Percentiles rank a stretch among this genome's conserved stretches.
Evolutionary conservation across 2,797 vertebrate genomes (phyloP).

Genomic region (Tapera naevia): DNA sequence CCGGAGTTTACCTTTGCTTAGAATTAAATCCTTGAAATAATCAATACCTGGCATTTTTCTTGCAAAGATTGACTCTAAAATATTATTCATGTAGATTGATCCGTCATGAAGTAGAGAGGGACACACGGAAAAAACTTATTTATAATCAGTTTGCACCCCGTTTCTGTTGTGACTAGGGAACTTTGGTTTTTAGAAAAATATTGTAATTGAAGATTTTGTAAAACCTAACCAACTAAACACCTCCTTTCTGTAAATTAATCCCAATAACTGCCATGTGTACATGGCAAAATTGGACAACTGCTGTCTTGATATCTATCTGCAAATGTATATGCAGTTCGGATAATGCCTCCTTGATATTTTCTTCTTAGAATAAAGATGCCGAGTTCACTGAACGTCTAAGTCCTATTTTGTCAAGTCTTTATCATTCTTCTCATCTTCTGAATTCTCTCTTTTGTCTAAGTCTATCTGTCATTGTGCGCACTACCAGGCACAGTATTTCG

Average conservation of each 20-base stretch:
- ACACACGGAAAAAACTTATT: not conserved
- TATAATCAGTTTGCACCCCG: not conserved
- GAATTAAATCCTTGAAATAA: not conserved
- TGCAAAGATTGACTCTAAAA: not conserved
- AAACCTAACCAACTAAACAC: not conserved
- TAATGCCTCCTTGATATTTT: not conserved
- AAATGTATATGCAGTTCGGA: not conserved
- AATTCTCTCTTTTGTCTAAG: not conserved
- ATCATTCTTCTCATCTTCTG: not conserved
- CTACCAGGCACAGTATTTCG: not conserved
- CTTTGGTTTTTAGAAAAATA: not conserved
- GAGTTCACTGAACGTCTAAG: not conserved
- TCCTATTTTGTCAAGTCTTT: not conserved
- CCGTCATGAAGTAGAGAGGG: not conserved
- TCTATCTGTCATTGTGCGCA: accelerated
- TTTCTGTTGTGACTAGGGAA: not conserved
- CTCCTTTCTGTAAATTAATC: not conserved
- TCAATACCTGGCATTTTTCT: not conserved
- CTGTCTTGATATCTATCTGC: not conserved
- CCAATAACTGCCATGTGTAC: not conserved
- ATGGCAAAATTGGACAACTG: not conserved
- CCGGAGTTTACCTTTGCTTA: not conserved
- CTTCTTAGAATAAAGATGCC: not conserved
- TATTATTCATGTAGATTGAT: not conserved
- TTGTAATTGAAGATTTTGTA: not conserved